Conservation (phyloP, 2,113 vertebrate species). For the Campylomormyrus numenius region DNA sequence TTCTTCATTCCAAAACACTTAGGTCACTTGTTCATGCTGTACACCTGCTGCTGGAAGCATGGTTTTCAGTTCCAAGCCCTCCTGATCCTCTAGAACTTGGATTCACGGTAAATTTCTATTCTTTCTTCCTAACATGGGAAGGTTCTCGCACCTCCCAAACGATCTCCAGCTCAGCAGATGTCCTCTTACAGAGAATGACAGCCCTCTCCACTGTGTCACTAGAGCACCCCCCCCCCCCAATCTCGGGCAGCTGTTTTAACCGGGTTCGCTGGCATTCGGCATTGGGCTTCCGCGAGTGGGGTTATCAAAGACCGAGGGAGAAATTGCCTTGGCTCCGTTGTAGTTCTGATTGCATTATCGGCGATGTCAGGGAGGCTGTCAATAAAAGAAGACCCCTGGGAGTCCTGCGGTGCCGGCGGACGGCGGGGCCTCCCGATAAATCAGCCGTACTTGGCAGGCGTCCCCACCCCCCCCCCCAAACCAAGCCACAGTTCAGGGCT, state of each 20-base stretch:
- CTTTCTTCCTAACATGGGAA: background rate
- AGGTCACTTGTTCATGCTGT: background rate
- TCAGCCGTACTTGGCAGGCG: constrained; percentile 60
- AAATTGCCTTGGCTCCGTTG: constrained; percentile 72
- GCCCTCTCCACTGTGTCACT: constrained; percentile 42
- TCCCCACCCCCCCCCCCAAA: constrained; percentile 29
- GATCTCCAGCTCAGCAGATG: background rate
- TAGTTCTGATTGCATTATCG: constrained; percentile 72
- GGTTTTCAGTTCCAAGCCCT: background rate
- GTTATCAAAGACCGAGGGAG: constrained; percentile 71
- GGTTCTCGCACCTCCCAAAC: background rate
- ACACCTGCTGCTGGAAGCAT: background rate
- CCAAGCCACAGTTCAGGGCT: constrained; percentile 59
- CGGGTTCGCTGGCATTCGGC: constrained; percentile 60
- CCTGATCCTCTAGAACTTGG: background rate
- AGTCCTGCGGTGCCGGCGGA: constrained; percentile 53
- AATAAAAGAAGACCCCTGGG: constrained; percentile 64
- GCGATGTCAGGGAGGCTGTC: constrained; percentile 70
- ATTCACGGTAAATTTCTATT: background rate
- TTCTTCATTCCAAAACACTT: background rate
- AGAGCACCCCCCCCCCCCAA: constrained; percentile 35
- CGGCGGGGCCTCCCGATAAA: constrained; percentile 67
- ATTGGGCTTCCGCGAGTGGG: constrained; percentile 60
- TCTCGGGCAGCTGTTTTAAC: constrained; percentile 64
- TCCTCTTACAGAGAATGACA: background rate